These are phyloP conservation scores for Myotis vivesi DNA, from an alignment of 2,797 vertebrate species.

Conservation along the genomic window DNA sequence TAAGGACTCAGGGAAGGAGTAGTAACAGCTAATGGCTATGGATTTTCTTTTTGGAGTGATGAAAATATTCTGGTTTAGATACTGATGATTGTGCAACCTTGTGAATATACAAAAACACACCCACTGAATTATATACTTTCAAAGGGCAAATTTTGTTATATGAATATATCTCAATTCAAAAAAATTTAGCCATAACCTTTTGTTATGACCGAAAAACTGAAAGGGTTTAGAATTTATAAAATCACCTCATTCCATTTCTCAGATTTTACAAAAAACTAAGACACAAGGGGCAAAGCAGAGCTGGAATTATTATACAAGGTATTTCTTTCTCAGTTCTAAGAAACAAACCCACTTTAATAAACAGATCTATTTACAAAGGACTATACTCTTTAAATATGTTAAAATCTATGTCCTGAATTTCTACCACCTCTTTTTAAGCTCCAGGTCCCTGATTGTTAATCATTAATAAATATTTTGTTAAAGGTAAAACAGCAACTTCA, in stretches of 20 bases:
- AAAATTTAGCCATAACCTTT: background rate
- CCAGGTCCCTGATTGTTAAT: background rate
- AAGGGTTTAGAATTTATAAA: background rate
- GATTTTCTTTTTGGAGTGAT: too few species aligned
- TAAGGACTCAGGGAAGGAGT: too few species aligned
- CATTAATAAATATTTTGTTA: background rate
- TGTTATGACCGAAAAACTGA: background rate
- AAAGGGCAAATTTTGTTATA: background rate
- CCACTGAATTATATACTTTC: background rate
- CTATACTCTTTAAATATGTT: background rate
- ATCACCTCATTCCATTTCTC: background rate
- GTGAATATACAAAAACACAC: background rate
- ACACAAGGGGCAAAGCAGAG: background rate
- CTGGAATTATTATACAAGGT: background rate
- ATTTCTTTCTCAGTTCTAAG: background rate
- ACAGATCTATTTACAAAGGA: background rate
- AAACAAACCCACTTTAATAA: background rate
- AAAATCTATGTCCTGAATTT: background rate
- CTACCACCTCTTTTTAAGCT: background rate
- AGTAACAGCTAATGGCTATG: too few species aligned
- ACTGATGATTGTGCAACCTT: background rate
- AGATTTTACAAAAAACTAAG: constrained; percentile 38
- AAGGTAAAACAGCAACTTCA: constrained; percentile 17
- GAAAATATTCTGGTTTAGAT: background rate
- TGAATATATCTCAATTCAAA: background rate